phyloP scores from a whole-genome alignment of 2,113 vertebrate genomes.

The Centropristis striata region DNA sequence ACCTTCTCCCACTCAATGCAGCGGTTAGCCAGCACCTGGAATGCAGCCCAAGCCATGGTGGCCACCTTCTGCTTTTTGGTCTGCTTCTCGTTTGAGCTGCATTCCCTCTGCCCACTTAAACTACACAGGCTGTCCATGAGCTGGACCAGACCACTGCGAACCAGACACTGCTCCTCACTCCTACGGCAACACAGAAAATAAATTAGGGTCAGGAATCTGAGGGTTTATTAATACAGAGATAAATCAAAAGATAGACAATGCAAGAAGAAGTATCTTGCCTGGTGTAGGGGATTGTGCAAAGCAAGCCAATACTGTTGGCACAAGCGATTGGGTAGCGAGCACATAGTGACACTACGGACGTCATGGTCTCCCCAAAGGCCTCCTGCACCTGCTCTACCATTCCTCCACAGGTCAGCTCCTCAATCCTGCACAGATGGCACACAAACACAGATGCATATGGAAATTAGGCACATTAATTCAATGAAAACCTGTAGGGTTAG shows the following conservation, averaged over 20 bases:
- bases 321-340: conserved; percentile 98
- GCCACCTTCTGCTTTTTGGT: conserved; percentile 98
- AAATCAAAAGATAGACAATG: background rate
- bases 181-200: conserved; percentile 71
- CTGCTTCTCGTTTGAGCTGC: conserved; percentile 96
- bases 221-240: background rate
- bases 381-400: conserved; percentile 99
- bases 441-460: conserved; percentile 23
- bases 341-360: conserved; percentile 96
- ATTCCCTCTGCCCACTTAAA: conserved; percentile 94
- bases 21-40: conserved; percentile 97
- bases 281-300: conserved; percentile 98
- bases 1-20: conserved; percentile 99
- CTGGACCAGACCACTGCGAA: conserved; percentile 97
- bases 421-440: conserved; percentile 86
- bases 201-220: background rate
- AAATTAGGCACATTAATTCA: background rate
- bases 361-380: conserved; percentile 99
- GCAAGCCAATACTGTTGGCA: conserved; percentile 96
- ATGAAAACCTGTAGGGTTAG: background rate
- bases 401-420: conserved; percentile 96
- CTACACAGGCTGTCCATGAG: conserved; percentile 97
- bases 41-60: conserved; percentile 99
- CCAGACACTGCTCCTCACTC: conserved; percentile 98
- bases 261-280: conserved; percentile 81